These are phyloP conservation scores for Pollenia angustigena DNA, from an alignment of 2,888 invertebrate species.

Conservation along the genomic window DNA sequence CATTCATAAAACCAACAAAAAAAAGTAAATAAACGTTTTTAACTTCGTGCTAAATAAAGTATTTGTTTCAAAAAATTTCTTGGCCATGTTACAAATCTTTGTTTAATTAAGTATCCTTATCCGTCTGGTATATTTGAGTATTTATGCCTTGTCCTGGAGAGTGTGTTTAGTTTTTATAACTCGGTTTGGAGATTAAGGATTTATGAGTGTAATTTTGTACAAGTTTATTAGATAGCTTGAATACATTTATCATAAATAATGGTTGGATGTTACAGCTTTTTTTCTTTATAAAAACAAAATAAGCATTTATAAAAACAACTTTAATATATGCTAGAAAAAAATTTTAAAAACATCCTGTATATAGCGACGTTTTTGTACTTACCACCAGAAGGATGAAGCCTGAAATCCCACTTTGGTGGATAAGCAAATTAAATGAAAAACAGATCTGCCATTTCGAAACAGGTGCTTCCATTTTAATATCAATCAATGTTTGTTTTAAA, in stretches of 20 bases:
- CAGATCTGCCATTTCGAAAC: too few species aligned
- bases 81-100: constrained; percentile 60
- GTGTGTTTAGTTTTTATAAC: not conserved
- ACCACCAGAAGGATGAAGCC: too few species aligned
- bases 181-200: constrained; percentile 10
- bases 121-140: constrained; percentile 7
- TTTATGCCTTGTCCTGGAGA: not conserved
- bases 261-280: not conserved
- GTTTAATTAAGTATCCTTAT: constrained; percentile 61
- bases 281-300: too few species aligned
- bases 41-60: constrained; percentile 23
- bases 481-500: too few species aligned
- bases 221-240: not conserved
- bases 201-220: constrained; percentile 29
- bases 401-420: too few species aligned
- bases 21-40: not conserved
- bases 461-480: too few species aligned
- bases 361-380: too few species aligned
- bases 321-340: too few species aligned
- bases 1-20: constrained; percentile 21
- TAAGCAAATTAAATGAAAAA: too few species aligned
- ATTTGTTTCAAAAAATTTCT: constrained; percentile 42
- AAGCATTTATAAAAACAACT: too few species aligned
- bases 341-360: too few species aligned
- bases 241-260: constrained; percentile 4